These are phyloP conservation scores for Acronicta psi DNA, from an alignment of 2,888 invertebrate species.

Conservation along the genomic window DNA sequence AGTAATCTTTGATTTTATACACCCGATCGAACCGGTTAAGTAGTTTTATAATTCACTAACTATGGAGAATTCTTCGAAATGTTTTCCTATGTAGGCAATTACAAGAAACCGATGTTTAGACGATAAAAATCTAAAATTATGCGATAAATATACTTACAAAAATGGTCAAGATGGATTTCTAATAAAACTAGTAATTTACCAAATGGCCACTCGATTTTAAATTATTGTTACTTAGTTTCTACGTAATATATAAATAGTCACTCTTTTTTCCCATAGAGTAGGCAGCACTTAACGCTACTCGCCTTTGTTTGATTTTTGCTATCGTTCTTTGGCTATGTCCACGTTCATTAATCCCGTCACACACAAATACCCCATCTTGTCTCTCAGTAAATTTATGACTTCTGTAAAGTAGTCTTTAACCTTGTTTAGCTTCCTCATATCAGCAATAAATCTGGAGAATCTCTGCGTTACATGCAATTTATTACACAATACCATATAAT, in stretches of 20 bases:
- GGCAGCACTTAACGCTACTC: too few relatives aligned
- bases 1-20: conserved; percentile 1
- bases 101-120: background rate
- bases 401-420: background rate
- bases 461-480: conserved; percentile 8
- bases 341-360: too few relatives aligned
- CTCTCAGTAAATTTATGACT: background rate
- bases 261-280: too few relatives aligned
- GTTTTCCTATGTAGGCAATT: background rate
- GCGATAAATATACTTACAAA: background rate
- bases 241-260: too few relatives aligned
- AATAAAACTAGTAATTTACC: too few relatives aligned
- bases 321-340: too few relatives aligned
- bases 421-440: conserved; percentile 3
- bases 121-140: background rate
- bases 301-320: too few relatives aligned
- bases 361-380: background rate
- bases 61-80: background rate
- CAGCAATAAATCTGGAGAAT: conserved; percentile 22
- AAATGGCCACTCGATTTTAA: too few relatives aligned
- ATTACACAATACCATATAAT: conserved; percentile 33
- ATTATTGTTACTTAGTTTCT: too few relatives aligned
- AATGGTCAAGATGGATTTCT: too few relatives aligned
- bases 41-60: conserved; percentile 15
- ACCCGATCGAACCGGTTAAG: background rate